Conservation (phyloP, 1,140 invertebrate genomes). For the Drosophila gunungcola region DNA sequence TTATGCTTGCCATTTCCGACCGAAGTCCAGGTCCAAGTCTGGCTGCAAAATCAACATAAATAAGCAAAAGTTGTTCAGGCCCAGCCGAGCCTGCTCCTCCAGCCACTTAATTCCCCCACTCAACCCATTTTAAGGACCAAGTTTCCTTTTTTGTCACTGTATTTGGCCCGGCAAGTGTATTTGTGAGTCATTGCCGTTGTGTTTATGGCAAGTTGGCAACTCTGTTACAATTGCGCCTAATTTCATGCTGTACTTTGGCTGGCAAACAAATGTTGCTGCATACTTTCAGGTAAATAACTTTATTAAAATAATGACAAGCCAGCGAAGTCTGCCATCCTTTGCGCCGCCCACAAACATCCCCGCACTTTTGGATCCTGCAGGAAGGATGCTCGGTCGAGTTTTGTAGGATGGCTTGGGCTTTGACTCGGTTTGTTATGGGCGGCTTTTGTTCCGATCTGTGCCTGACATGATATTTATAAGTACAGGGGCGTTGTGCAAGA, state of each 20-base stretch:
- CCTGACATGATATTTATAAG: slow-evolving; percentile 23
- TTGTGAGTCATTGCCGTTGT: slow-evolving; percentile 59
- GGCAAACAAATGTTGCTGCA: slow-evolving; percentile 80
- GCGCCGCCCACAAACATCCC: slow-evolving; percentile 1
- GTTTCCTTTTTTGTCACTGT: slow-evolving; percentile 65
- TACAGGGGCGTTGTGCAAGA: background rate
- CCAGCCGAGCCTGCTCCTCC: slow-evolving; percentile 4
- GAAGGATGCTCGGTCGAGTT: slow-evolving; percentile 36
- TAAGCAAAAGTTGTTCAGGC: slow-evolving; percentile 69
- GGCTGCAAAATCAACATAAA: slow-evolving; percentile 82
- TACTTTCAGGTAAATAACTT: slow-evolving; percentile 84
- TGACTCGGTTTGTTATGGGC: slow-evolving; percentile 6
- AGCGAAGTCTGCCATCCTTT: slow-evolving; percentile 16
- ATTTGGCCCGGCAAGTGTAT: slow-evolving; percentile 22
- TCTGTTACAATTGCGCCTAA: slow-evolving; percentile 83
- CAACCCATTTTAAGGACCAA: slow-evolving; percentile 62
- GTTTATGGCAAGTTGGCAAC: slow-evolving; percentile 79
- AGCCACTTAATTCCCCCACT: slow-evolving; percentile 8
- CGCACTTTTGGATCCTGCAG: slow-evolving; percentile 23
- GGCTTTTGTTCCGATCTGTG: slow-evolving; percentile 17
- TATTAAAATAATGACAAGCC: slow-evolving; percentile 83
- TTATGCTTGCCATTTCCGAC: slow-evolving; percentile 80
- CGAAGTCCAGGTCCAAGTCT: slow-evolving; percentile 60
- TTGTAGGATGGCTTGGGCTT: slow-evolving; percentile 14
- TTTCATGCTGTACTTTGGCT: slow-evolving; percentile 74